Conservation (phyloP, 2,113 vertebrate species). For the Meleagris gallopavo region DNA sequence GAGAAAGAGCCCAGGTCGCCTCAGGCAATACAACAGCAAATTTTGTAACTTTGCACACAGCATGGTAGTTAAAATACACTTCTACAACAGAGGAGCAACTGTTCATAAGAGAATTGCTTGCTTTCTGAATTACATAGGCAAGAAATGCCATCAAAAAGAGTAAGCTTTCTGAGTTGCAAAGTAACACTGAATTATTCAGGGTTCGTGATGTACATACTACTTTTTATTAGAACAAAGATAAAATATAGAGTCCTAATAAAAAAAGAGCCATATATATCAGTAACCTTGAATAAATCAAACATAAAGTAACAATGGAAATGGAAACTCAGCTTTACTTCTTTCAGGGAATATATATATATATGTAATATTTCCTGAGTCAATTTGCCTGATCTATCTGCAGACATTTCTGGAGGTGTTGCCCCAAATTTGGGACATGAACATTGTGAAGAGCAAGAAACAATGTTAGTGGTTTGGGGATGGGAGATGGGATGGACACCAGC, state of each 20-base stretch:
- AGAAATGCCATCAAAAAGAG: background rate
- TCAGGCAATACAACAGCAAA: constrained; percentile 60
- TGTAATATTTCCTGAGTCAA: background rate
- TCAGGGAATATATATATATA: background rate
- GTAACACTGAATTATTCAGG: constrained; percentile 45
- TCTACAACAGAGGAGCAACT: constrained; percentile 38
- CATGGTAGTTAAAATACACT: constrained; percentile 37
- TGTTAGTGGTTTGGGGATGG: background rate
- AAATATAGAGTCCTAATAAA: constrained; percentile 9
- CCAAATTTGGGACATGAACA: background rate
- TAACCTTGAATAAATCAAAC: constrained; percentile 32
- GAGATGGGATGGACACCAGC: background rate
- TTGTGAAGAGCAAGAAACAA: background rate
- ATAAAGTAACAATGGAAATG: background rate
- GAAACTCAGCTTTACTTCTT: background rate
- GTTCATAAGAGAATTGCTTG: constrained; percentile 27
- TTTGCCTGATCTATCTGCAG: background rate
- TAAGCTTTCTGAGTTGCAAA: background rate
- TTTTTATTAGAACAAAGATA: constrained; percentile 39
- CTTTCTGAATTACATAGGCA: constrained; percentile 33
- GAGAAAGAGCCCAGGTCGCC: constrained; percentile 17
- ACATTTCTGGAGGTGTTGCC: background rate
- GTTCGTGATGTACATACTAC: background rate
- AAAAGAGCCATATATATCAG: background rate
- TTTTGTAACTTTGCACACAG: constrained; percentile 51